Evolutionary conservation across 30 jellyfish, hydroid and myxozoan genomes (phyloP).

Genomic region (Clytia hemisphaerica): DNA sequence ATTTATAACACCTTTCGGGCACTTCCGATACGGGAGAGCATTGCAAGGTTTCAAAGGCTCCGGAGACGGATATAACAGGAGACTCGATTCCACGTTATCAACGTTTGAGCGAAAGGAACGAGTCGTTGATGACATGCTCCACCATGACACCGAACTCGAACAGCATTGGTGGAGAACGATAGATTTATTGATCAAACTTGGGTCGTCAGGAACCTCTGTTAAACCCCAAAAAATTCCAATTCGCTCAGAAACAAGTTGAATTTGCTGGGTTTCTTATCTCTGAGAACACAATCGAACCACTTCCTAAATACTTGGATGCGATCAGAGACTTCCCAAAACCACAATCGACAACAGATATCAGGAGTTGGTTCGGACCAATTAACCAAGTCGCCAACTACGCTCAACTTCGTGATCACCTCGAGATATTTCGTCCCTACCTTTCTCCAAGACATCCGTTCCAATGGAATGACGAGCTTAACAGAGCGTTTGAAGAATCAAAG

Average conservation of each 20-base stretch:
- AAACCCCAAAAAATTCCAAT: conserved; percentile 17
- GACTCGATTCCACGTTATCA: conserved; percentile 3
- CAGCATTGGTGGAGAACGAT: conserved; percentile 31
- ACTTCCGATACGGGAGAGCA: conserved; percentile 21
- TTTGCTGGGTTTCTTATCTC: conserved; percentile 43
- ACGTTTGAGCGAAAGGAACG: conserved; percentile 8
- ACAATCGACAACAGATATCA: not conserved
- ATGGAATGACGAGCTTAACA: too few species aligned
- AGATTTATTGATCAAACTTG: not conserved
- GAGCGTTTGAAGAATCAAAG: too few species aligned
- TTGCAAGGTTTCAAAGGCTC: conserved; percentile 42
- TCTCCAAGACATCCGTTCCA: too few species aligned
- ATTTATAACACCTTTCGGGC: conserved; percentile 43
- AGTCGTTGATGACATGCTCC: conserved; percentile 24
- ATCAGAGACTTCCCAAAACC: conserved; percentile 42
- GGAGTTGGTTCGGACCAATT: too few species aligned
- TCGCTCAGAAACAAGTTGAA: conserved; percentile 23
- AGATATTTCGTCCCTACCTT: too few species aligned
- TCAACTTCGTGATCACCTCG: too few species aligned
- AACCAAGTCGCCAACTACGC: conserved; percentile 31
- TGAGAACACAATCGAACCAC: conserved; percentile 7
- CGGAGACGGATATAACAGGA: conserved; percentile 42
- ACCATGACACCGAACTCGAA: conserved; percentile 15
- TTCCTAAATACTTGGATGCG: not conserved
- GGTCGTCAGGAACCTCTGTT: conserved; percentile 24